Conservation (phyloP, 2,797 vertebrate genomes). For the Chrosomus eos region DNA sequence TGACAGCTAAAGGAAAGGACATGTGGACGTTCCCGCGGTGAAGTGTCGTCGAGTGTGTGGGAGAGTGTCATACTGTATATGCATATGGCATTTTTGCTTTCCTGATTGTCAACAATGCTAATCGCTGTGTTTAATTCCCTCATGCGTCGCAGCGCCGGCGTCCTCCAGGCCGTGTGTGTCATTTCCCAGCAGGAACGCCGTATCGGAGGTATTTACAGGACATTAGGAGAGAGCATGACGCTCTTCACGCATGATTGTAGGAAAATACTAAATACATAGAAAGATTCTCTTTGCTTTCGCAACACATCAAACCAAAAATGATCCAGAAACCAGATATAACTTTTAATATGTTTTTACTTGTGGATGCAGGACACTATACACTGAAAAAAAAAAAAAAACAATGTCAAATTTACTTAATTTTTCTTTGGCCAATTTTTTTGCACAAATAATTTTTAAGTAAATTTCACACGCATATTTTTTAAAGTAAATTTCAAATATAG, state of each 20-base stretch:
- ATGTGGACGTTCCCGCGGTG: not conserved
- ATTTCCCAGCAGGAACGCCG: not conserved
- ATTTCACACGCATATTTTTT: too few relatives aligned
- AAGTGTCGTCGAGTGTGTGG: slow-evolving; percentile 5
- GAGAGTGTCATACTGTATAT: slow-evolving; percentile 18
- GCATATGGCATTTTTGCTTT: slow-evolving; percentile 4
- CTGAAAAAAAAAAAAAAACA: too few relatives aligned
- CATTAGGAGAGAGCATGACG: not conserved
- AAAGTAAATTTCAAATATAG: too few relatives aligned
- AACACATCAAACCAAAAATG: not conserved
- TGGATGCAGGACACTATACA: too few relatives aligned
- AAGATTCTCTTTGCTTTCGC: not conserved
- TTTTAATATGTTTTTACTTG: too few relatives aligned
- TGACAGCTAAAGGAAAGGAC: slow-evolving; percentile 1
- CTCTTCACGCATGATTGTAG: not conserved
- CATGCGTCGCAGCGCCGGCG: not conserved
- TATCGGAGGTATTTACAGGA: not conserved
- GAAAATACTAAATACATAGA: not conserved
- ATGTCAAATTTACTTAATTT: too few relatives aligned
- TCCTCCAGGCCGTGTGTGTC: not conserved
- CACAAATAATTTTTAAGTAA: too few relatives aligned
- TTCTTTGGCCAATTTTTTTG: too few relatives aligned
- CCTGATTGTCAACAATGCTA: slow-evolving; percentile 34
- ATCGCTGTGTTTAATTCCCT: slow-evolving; percentile 32
- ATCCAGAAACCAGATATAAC: too few relatives aligned